Conservation (phyloP, 2,113 vertebrate genomes). For the Rhegmatorhina hoffmannsi region DNA sequence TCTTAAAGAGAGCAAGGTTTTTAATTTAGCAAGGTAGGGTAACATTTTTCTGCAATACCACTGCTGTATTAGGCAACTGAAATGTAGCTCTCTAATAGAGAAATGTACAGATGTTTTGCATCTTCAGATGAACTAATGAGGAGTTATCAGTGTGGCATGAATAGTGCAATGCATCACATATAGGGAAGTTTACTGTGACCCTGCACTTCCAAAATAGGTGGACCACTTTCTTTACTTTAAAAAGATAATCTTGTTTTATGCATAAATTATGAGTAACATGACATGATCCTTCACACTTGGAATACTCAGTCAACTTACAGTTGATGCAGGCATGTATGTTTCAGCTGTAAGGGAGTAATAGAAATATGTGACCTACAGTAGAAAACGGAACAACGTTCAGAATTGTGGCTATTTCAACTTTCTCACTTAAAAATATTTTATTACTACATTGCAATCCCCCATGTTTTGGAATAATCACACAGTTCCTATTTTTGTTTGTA, state of each 20-base stretch:
- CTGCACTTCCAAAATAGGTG: background rate
- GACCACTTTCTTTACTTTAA: background rate
- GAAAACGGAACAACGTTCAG: background rate
- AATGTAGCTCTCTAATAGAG: background rate
- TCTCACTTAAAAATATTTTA: background rate
- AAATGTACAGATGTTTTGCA: background rate
- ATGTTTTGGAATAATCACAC: background rate
- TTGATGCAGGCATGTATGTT: background rate
- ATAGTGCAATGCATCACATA: background rate
- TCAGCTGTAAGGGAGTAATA: background rate
- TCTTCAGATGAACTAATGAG: background rate
- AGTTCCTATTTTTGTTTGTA: background rate
- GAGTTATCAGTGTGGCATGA: background rate
- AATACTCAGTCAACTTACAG: background rate
- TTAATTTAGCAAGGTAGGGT: background rate
- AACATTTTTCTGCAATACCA: background rate
- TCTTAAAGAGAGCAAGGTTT: background rate
- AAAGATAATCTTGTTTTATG: background rate
- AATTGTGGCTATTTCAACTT: background rate
- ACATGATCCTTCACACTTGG: background rate
- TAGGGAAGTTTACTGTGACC: rapidly evolving
- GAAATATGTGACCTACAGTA: background rate
- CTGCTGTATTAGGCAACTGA: background rate
- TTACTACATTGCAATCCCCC: background rate
- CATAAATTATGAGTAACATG: background rate